A percentile compares a stretch with the other conserved stretches of the same genome.
These are phyloP conservation scores for Psylliodes chrysocephalus DNA, from an alignment of 2,888 invertebrate genomes.

Conservation along the genomic window DNA sequence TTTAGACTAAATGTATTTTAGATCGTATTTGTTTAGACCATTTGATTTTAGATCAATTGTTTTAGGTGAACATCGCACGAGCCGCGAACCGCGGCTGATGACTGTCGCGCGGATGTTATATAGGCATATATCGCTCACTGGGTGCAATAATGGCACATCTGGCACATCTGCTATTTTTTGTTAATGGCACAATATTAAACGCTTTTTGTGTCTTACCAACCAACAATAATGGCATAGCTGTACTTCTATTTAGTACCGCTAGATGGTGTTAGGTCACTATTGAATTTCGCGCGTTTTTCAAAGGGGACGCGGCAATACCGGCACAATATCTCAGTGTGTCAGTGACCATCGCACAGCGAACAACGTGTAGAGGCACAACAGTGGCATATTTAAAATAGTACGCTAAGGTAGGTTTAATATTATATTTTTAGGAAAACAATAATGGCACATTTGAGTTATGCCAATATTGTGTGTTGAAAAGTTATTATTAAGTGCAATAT, in stretches of 20 bases:
- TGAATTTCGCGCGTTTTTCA: slow-evolving; percentile 10
- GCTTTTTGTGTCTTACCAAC: not conserved
- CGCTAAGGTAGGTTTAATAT: not conserved
- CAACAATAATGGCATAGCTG: not conserved
- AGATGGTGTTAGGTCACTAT: not conserved
- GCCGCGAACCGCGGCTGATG: too few relatives aligned
- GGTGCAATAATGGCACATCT: not conserved
- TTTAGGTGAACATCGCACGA: too few relatives aligned
- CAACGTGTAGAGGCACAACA: not conserved
- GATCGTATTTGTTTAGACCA: too few relatives aligned
- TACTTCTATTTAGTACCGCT: not conserved
- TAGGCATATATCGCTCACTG: too few relatives aligned
- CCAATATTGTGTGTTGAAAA: not conserved
- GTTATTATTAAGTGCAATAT: not conserved
- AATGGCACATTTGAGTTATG: not conserved
- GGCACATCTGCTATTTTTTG: not conserved
- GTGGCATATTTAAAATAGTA: slow-evolving; percentile 4
- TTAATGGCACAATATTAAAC: not conserved
- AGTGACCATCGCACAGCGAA: not conserved
- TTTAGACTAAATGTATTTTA: too few relatives aligned
- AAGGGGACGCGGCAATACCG: not conserved
- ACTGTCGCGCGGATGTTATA: too few relatives aligned
- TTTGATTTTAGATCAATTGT: too few relatives aligned
- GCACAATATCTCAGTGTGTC: not conserved
- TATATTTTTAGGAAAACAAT: not conserved